Evolutionary conservation across 2,888 invertebrate genomes (phyloP).

Genomic region (Lysandra bellargus): DNA sequence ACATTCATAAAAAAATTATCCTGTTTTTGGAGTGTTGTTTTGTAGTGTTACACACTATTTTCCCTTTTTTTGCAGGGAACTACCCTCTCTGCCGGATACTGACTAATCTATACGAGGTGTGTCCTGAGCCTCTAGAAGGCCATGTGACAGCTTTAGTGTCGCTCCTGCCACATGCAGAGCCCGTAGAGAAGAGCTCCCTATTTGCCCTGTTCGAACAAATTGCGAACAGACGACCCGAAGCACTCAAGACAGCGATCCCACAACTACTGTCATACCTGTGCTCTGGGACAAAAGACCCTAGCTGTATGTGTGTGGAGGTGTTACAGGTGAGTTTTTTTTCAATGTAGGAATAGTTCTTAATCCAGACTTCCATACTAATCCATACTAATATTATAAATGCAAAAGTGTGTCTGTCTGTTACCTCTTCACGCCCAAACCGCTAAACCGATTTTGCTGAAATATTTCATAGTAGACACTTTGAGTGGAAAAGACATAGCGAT

Average conservation of each 20-base stretch:
- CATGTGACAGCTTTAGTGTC: constrained; percentile 91
- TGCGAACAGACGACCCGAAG: constrained; percentile 88
- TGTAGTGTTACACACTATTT: no score
- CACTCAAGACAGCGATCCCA: constrained; percentile 90
- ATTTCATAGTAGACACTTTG: no score
- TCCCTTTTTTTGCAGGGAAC: constrained; percentile 83
- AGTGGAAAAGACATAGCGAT: no score
- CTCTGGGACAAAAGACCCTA: constrained; percentile 59
- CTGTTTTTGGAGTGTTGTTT: no score
- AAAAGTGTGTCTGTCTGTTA: no score
- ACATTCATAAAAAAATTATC: no score
- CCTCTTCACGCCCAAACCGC: no score
- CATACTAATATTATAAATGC: no score
- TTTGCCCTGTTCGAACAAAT: constrained; percentile 91
- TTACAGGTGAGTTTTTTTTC: constrained; percentile 55
- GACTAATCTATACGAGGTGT: constrained; percentile 94
- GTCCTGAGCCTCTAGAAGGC: constrained; percentile 91
- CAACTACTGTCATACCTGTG: constrained; percentile 89
- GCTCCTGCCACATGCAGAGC: constrained; percentile 90
- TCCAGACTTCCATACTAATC: neutral
- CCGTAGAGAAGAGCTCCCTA: constrained; percentile 91
- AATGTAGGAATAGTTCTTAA: neutral
- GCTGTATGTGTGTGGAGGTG: constrained; percentile 74
- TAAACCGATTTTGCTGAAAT: no score
- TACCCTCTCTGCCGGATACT: constrained; percentile 92